These are phyloP conservation scores for Nylanderia fulva DNA, from an alignment of 1,140 invertebrate species.

Conservation along the genomic window DNA sequence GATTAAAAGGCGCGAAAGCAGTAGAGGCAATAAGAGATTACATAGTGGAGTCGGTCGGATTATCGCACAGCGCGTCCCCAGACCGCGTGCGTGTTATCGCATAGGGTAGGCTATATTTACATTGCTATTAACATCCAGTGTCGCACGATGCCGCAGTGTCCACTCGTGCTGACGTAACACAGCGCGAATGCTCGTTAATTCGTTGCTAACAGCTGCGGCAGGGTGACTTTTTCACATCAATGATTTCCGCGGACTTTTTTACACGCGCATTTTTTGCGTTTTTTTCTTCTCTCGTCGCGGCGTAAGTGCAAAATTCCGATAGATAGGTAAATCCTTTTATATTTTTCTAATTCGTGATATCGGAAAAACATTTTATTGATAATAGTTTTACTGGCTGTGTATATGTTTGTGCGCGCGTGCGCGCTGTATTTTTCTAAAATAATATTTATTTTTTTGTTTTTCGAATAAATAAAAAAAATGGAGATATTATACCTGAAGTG, in stretches of 20 bases:
- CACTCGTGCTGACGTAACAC: slow-evolving; percentile 50
- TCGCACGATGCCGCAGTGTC: neutral
- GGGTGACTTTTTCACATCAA: slow-evolving; percentile 8
- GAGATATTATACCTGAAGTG: neutral
- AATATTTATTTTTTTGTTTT: neutral
- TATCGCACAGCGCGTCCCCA: slow-evolving; percentile 21
- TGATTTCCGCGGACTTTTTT: neutral
- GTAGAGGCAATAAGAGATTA: slow-evolving; percentile 54
- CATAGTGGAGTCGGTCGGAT: slow-evolving; percentile 31
- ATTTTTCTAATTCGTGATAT: neutral
- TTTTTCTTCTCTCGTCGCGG: neutral
- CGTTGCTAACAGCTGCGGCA: slow-evolving; percentile 36
- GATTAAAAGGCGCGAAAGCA: neutral
- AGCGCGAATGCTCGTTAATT: slow-evolving; percentile 47
- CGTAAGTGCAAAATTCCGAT: neutral
- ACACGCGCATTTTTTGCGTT: neutral
- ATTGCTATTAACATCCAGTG: slow-evolving; percentile 57
- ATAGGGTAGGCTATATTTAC: slow-evolving; percentile 45
- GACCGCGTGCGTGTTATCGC: slow-evolving; percentile 32
- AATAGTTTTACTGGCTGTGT: too few relatives aligned
- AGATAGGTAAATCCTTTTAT: slow-evolving; percentile 13
- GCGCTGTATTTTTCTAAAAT: neutral
- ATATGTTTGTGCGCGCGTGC: too few relatives aligned
- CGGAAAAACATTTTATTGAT: neutral
- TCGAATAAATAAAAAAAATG: neutral